These are phyloP conservation scores for Felis chaus DNA, from an alignment of 2,113 vertebrate species.

Conservation along the genomic window DNA sequence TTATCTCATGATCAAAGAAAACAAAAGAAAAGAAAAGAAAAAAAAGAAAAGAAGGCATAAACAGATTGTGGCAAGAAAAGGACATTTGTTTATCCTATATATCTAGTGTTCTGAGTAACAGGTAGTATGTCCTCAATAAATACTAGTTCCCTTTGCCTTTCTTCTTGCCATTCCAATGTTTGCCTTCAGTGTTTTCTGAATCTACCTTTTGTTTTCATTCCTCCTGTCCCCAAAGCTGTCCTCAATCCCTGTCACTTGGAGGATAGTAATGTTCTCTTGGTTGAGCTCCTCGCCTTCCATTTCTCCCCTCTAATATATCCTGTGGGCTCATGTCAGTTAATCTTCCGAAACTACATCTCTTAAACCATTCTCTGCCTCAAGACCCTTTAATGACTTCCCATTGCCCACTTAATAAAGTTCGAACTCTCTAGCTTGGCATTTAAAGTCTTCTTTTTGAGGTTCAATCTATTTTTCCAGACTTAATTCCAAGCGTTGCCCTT, in stretches of 20 bases:
- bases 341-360: background rate
- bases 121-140: background rate
- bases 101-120: background rate
- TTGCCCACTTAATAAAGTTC: background rate
- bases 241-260: background rate
- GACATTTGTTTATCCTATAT: fast-evolving
- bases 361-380: background rate
- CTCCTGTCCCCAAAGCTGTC: background rate
- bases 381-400: background rate
- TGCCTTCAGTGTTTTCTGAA: background rate
- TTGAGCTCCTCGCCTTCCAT: background rate
- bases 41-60: background rate
- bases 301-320: background rate
- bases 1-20: background rate
- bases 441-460: background rate
- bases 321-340: background rate
- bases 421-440: background rate
- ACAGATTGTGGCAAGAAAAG: background rate
- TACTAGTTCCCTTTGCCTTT: background rate
- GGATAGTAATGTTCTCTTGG: background rate
- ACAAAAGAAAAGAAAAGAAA: background rate
- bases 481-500: background rate
- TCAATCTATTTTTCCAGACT: background rate
- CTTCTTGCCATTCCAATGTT: background rate
- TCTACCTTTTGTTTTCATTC: background rate